Base-by-base conservation (phyloP, 2,797 vertebrate genomes). In the Neosilurus mollespiculum region DNA sequence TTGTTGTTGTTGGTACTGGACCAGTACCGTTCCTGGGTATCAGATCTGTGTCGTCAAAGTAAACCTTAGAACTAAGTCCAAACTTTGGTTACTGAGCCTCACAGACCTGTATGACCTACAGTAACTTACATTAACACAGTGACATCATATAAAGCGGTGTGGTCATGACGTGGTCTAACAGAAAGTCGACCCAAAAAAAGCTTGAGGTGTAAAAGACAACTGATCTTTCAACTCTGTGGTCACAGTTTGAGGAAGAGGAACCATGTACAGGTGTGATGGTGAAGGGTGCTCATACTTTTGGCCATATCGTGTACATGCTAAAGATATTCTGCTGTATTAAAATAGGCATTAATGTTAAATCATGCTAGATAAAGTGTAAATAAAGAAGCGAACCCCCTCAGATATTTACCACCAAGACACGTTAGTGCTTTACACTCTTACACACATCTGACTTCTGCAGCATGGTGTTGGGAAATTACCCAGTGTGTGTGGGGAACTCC, bases 401-500 rank as follows among this genome's bases (percentile, higher is more conserved):
- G 12, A 18, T 6, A 76, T 37, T 8, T 43, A 24, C 34, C 43
- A 8, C 2, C 16, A 20, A 56, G 72, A 11, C 24, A 34, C 30
- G 58, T 58, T 58, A 75, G 3, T 34, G 72, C 22, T 49, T 65
- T 49, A 59, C 16, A 34, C 15, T 51, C 4, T 2, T n/a, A 62
- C 22, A 78, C 9, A 24, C 61, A 37, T n/a, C 1, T 54, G 53
- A 56, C 54, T 72, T 66, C 37, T 75, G 49, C 26, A 69, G 12
- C 34, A 70, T 58, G 64, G 30, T 58, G 58, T 76, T 56, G 70
- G 86, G 83, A 86, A 86, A 84, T 85, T 88, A 83, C 85, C 89
- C 72, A 79, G 7, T 34, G 12, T 54, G 70, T 26, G 26, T 80
- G 88, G 86, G 86, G 79, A 83, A 85, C 76, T 72, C 71, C 81